A percentile compares a stretch with the other conserved stretches of the same genome.
Evolutionary conservation across 2,888 invertebrate species (phyloP).

Genomic region (Anagyrus pseudococci): DNA sequence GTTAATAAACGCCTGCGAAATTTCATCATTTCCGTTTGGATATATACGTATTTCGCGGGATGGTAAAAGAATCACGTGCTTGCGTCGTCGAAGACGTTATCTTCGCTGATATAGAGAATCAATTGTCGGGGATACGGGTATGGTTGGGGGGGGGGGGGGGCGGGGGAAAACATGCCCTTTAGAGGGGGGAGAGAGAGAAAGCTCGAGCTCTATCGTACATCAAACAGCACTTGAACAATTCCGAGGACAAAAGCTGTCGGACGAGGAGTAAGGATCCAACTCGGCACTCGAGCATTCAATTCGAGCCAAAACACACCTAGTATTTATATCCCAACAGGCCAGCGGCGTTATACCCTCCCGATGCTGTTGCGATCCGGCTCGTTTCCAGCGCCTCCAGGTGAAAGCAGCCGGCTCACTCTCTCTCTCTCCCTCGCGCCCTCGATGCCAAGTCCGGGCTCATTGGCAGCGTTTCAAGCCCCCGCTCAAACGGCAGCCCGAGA

Average conservation of each 20-base stretch:
- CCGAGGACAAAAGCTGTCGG: background rate
- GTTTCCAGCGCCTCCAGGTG: constrained; percentile 35
- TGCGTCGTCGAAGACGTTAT: too few species aligned
- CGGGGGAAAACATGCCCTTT: background rate
- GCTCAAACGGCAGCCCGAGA: too few species aligned
- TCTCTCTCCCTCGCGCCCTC: constrained; percentile 38
- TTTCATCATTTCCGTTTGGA: too few species aligned
- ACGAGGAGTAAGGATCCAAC: background rate
- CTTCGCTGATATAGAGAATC: background rate
- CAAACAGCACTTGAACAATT: background rate
- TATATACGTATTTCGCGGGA: too few species aligned
- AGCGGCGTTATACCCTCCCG: constrained; percentile 7
- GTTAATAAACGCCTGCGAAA: too few species aligned
- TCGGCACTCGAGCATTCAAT: background rate
- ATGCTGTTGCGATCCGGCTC: constrained; percentile 15
- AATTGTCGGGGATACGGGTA: too few species aligned
- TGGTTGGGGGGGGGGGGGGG: background rate
- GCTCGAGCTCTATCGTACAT: background rate
- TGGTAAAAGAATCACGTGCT: too few species aligned
- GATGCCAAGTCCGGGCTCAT: constrained; percentile 47
- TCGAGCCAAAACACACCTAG: background rate
- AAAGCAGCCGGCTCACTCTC: too few species aligned
- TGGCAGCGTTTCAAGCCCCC: constrained; percentile 58
- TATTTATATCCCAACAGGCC: background rate
- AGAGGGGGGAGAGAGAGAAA: background rate